Percentiles rank a stretch among this genome's conserved stretches.
Evolutionary conservation across 1,140 invertebrate species (phyloP).

Genomic region (Zaprionus camerounensis): DNA sequence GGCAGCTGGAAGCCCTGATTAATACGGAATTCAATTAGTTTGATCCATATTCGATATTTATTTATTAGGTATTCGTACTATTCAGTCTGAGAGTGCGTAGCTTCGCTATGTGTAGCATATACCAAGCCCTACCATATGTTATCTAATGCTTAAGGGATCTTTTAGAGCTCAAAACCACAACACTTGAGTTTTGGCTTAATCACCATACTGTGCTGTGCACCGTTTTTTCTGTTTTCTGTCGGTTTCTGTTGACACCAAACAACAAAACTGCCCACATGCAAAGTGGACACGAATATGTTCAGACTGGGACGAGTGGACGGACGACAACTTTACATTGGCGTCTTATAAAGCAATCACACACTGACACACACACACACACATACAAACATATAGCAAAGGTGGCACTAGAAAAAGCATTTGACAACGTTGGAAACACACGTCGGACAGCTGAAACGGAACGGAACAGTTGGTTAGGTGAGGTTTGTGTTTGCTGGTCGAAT

Average conservation of each 20-base stretch:
- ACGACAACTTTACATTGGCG: slow-evolving; percentile 60
- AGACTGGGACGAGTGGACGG: slow-evolving; percentile 30
- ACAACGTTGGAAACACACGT: slow-evolving; percentile 48
- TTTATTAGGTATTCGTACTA: background rate
- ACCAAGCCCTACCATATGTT: background rate
- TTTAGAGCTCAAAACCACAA: slow-evolving; percentile 20
- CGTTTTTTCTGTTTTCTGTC: slow-evolving; percentile 23
- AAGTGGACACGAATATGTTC: slow-evolving; percentile 49
- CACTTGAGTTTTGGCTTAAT: slow-evolving; percentile 9
- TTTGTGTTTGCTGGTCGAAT: slow-evolving; percentile 25
- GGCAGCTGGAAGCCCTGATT: no score
- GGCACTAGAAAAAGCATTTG: slow-evolving; percentile 54
- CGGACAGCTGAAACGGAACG: slow-evolving; percentile 39
- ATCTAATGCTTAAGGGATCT: slow-evolving; percentile 9
- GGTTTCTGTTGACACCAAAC: slow-evolving; percentile 56
- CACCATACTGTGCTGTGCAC: slow-evolving; percentile 49
- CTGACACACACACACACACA: slow-evolving; percentile 20
- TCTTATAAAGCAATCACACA: slow-evolving; percentile 69
- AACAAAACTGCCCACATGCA: slow-evolving; percentile 70
- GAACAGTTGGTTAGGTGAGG: slow-evolving; percentile 28
- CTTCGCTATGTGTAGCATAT: no score
- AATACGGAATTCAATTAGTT: background rate
- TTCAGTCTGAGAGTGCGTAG: background rate
- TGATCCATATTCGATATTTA: background rate
- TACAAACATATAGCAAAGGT: slow-evolving; percentile 1